These are phyloP conservation scores for Morpho helenor DNA, from an alignment of 2,888 invertebrate species.

Conservation along the genomic window DNA sequence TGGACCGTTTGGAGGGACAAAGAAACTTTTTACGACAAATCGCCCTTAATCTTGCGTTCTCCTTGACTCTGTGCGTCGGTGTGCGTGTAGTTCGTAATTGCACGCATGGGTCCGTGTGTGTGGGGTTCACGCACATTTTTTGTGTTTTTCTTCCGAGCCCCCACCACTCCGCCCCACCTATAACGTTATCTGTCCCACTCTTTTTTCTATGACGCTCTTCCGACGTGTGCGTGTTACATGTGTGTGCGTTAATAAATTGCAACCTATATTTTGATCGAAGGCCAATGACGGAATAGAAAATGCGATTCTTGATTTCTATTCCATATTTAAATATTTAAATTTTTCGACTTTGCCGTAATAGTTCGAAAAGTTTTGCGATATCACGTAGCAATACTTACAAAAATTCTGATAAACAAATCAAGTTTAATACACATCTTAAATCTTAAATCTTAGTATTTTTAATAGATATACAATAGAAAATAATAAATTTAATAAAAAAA, in stretches of 20 bases:
- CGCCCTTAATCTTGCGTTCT: constrained; percentile 62
- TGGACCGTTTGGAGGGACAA: constrained; percentile 29
- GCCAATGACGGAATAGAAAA: constrained; percentile 53
- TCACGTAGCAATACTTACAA: no score
- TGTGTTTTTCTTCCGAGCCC: constrained; percentile 64
- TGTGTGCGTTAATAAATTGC: constrained; percentile 72
- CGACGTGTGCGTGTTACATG: constrained; percentile 47
- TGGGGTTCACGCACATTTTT: constrained; percentile 73
- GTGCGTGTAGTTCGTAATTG: constrained; percentile 42
- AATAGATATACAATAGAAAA: no score
- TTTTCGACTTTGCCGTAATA: constrained; percentile 3
- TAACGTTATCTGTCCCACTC: constrained; percentile 74
- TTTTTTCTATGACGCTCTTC: constrained; percentile 63
- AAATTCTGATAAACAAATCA: constrained; percentile 1
- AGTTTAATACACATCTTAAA: neutral
- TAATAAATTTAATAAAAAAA: constrained; percentile 2
- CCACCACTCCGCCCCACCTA: constrained; percentile 62
- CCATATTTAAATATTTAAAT: constrained; percentile 21
- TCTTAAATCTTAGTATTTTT: neutral
- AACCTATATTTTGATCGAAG: constrained; percentile 76
- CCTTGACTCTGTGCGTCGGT: constrained; percentile 50
- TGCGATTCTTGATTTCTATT: constrained; percentile 26
- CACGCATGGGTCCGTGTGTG: constrained; percentile 46
- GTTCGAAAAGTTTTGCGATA: no score
- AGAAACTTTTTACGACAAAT: constrained; percentile 34